Conservation (phyloP, 1,140 invertebrate species). For the Rhagoletis pomonella region DNA sequence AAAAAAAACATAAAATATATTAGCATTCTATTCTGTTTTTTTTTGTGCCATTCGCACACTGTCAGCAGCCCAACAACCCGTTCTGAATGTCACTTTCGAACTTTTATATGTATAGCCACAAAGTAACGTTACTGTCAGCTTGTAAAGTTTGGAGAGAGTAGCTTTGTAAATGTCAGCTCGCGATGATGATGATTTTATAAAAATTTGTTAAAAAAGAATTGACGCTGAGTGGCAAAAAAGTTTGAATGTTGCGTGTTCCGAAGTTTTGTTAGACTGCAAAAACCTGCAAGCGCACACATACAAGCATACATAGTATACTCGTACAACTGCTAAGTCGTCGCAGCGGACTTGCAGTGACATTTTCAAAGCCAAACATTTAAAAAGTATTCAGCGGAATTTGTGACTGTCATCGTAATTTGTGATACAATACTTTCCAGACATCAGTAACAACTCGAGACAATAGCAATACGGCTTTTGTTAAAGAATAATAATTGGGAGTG, state of each 20-base stretch:
- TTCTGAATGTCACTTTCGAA: conserved; percentile 2
- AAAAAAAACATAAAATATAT: no score
- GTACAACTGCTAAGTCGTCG: neutral
- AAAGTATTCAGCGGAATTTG: neutral
- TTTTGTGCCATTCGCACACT: neutral
- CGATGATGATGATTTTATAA: conserved; percentile 25
- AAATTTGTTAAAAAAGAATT: conserved; percentile 39
- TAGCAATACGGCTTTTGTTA: neutral
- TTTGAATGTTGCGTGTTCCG: neutral
- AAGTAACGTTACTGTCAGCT: neutral
- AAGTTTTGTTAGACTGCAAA: neutral
- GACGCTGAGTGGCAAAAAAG: conserved; percentile 30
- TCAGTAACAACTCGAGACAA: neutral
- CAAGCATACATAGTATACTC: no score
- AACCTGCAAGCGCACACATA: neutral
- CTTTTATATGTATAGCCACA: neutral
- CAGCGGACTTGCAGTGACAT: neutral
- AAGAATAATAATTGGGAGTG: neutral
- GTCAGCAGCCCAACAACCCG: neutral
- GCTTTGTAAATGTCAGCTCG: neutral
- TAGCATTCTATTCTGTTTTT: no score
- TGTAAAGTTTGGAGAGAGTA: conserved; percentile 11
- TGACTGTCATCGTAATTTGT: neutral
- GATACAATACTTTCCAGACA: neutral
- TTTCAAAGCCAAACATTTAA: conserved; percentile 31